A percentile compares a stretch with the other conserved stretches of the same genome.
Conservation (phyloP, 2,797 vertebrate species). For the Furcifer pardalis region DNA sequence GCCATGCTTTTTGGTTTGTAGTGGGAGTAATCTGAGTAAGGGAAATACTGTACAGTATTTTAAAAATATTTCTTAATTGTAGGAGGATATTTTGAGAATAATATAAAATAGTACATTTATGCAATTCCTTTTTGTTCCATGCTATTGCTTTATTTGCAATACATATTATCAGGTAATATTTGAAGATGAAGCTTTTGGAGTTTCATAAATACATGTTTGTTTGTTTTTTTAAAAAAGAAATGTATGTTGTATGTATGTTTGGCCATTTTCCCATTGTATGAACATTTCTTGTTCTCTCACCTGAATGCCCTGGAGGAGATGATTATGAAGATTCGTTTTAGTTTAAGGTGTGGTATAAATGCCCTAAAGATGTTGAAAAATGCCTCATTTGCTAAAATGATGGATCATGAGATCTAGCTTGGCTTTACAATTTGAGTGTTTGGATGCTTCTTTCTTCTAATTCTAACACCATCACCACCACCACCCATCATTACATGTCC, state of each 20-base stretch:
- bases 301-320: constrained; percentile 39
- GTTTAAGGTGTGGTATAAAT: constrained; percentile 43
- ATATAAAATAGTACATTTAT: not conserved
- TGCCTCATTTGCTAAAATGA: constrained; percentile 24
- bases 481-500: not conserved
- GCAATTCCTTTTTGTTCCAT: not conserved
- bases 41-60: not conserved
- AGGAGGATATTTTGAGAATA: not conserved
- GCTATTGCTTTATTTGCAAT: not conserved
- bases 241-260: constrained; percentile 30
- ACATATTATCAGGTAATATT: not conserved
- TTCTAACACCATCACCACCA: not conserved
- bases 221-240: too few relatives aligned
- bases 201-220: not conserved
- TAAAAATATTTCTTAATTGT: not conserved
- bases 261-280: constrained; percentile 41
- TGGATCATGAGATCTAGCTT: constrained; percentile 45
- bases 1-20: not conserved
- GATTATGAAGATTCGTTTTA: constrained; percentile 42
- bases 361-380: constrained; percentile 46
- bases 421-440: constrained; percentile 57
- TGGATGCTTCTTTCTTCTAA: not conserved
- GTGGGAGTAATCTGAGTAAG: not conserved
- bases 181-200: not conserved
- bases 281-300: not conserved